Conservation (phyloP, 2,888 invertebrate genomes). For the Caenorhabditis drosophilae region DNA sequence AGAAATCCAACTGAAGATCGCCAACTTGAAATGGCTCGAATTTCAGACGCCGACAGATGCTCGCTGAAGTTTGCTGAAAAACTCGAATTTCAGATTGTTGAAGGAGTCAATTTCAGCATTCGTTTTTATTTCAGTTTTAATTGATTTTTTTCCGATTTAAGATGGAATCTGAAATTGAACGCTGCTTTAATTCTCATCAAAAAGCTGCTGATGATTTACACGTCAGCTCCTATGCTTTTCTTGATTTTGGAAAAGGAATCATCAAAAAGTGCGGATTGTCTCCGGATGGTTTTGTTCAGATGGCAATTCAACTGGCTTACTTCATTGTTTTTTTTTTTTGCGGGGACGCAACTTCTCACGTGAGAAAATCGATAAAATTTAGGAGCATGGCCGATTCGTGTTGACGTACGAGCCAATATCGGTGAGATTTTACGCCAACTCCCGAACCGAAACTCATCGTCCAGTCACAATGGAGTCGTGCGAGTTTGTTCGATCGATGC, state of each 20-base stretch:
- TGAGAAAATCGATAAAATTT: too few species aligned
- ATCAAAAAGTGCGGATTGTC: slow-evolving; percentile 90
- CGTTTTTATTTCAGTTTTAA: too few species aligned
- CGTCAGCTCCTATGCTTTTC: slow-evolving; percentile 52
- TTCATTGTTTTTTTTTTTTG: too few species aligned
- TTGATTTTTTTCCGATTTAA: slow-evolving; percentile 20
- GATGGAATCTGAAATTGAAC: slow-evolving; percentile 51
- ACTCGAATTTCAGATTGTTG: slow-evolving; percentile 35
- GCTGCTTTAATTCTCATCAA: slow-evolving; percentile 32
- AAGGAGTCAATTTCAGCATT: slow-evolving; percentile 35
- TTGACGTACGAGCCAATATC: slow-evolving; percentile 98
- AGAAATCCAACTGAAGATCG: too few species aligned
- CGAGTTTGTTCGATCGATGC: slow-evolving; percentile 90
- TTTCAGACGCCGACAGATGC: too few species aligned
- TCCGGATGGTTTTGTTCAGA: slow-evolving; percentile 96
- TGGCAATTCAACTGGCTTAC: slow-evolving; percentile 89
- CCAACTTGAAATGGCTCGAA: too few species aligned
- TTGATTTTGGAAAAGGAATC: slow-evolving; percentile 73
- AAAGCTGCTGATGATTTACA: slow-evolving; percentile 46
- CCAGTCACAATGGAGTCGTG: slow-evolving; percentile 91
- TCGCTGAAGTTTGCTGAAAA: slow-evolving; percentile 46
- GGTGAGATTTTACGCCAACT: slow-evolving; percentile 92
- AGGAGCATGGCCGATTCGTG: slow-evolving; percentile 85
- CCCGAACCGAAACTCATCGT: slow-evolving; percentile 93
- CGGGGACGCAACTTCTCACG: too few species aligned